Evolutionary conservation across 2,797 vertebrate species (phyloP).

Genomic region (Acanthurus tractus): DNA sequence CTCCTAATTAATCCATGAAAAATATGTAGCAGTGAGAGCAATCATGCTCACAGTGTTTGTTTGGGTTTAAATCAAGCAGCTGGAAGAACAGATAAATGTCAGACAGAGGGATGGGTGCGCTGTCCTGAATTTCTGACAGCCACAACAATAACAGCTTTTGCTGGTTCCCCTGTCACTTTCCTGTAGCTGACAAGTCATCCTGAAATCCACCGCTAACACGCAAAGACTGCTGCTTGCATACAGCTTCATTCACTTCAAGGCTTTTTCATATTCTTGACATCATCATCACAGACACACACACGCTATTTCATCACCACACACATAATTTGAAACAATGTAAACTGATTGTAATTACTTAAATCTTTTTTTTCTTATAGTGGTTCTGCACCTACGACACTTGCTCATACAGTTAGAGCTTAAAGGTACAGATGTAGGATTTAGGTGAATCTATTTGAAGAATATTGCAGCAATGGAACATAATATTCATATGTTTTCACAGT

Average conservation of each 20-base stretch:
- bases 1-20: constrained; percentile 43
- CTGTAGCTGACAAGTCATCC: constrained; percentile 70
- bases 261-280: constrained; percentile 31
- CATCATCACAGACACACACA: constrained; percentile 4
- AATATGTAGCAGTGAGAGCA: constrained; percentile 29
- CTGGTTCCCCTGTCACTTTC: constrained; percentile 73
- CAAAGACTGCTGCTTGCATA: constrained; percentile 49
- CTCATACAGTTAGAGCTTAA: no score
- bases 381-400: no score
- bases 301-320: not conserved
- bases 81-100: constrained; percentile 66
- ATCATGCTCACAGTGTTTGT: constrained; percentile 40
- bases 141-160: constrained; percentile 68
- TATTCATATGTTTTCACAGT: no score
- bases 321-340: no score
- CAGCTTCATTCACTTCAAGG: constrained; percentile 43
- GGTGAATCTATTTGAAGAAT: no score
- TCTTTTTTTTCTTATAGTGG: no score
- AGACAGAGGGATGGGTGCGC: constrained; percentile 48
- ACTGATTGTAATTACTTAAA: no score
- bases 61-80: constrained; percentile 64
- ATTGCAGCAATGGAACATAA: no score
- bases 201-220: constrained; percentile 57
- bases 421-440: no score
- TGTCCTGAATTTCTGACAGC: constrained; percentile 65